A percentile compares a stretch with the other conserved stretches of the same genome.
Evolutionary conservation across 2,888 invertebrate genomes (phyloP).

Genomic region (Callinectes sapidus): DNA sequence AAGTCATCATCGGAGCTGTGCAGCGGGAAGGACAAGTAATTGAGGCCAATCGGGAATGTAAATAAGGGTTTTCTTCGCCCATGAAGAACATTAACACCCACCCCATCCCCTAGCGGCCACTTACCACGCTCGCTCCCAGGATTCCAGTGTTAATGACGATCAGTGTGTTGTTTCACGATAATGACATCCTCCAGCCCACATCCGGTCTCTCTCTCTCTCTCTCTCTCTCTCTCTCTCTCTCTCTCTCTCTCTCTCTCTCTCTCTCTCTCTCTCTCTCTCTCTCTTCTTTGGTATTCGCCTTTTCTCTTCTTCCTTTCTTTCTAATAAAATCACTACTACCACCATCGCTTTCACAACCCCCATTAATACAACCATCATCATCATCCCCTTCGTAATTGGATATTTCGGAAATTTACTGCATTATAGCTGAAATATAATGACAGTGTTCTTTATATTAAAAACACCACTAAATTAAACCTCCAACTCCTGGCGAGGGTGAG

Average conservation of each 20-base stretch:
- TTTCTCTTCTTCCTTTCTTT: not conserved
- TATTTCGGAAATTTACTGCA: not conserved
- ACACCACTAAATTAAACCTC: not conserved
- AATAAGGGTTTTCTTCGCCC: conserved; percentile 12
- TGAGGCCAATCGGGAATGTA: conserved; percentile 31
- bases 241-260: conserved; percentile 15
- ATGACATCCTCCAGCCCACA: not conserved
- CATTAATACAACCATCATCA: not conserved
- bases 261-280: not conserved
- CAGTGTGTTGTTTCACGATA: conserved; percentile 29
- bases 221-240: conserved; percentile 24
- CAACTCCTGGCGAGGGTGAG: not conserved
- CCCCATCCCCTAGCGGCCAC: not conserved
- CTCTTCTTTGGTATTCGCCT: not conserved
- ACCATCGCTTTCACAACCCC: not conserved
- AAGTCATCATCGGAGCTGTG: not conserved
- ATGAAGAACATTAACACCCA: not conserved
- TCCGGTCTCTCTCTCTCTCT: conserved; percentile 38
- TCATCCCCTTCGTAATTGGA: not conserved
- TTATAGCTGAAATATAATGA: not conserved
- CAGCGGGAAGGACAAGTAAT: not conserved
- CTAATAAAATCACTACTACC: not conserved
- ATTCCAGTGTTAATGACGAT: conserved; percentile 42
- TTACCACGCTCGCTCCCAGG: conserved; percentile 45
- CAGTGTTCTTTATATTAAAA: not conserved